These are phyloP conservation scores for Pandemis cinnamomeana DNA, from an alignment of 2,888 invertebrate species.

Conservation along the genomic window DNA sequence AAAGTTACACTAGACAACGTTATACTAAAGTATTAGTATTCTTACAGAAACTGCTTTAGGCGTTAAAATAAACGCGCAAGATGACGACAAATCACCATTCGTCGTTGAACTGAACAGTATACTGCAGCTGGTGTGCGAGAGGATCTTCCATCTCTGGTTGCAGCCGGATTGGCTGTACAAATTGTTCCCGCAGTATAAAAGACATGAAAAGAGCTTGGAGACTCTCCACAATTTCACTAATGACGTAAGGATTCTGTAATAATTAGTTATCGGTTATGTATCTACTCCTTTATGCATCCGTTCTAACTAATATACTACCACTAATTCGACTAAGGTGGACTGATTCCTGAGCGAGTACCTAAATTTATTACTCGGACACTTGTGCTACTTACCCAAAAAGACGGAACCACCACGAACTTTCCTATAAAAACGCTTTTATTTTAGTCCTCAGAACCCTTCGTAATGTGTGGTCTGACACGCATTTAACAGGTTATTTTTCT, in stretches of 20 bases:
- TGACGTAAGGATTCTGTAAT: conserved; percentile 58
- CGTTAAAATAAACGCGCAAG: conserved; percentile 71
- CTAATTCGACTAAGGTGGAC: too few species aligned
- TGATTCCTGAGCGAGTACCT: too few species aligned
- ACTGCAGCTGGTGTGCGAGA: conserved; percentile 63
- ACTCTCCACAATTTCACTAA: conserved; percentile 85
- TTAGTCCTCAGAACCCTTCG: too few species aligned
- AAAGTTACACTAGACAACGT: neutral
- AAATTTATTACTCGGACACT: too few species aligned
- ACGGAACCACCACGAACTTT: too few species aligned
- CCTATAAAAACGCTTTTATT: too few species aligned
- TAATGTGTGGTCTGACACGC: too few species aligned
- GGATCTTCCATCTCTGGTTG: conserved; percentile 77
- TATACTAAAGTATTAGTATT: neutral
- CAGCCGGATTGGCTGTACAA: conserved; percentile 85
- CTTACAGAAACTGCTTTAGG: conserved; percentile 73
- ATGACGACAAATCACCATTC: conserved; percentile 64
- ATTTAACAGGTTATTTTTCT: neutral
- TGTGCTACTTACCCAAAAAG: too few species aligned
- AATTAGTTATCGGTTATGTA: neutral
- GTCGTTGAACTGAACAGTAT: conserved; percentile 59
- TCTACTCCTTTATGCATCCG: too few species aligned
- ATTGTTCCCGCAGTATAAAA: conserved; percentile 74
- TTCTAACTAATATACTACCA: too few species aligned
- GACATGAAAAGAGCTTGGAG: conserved; percentile 78